phyloP scores from a whole-genome alignment of 2,888 invertebrate genomes.

The Sericinus montela region DNA sequence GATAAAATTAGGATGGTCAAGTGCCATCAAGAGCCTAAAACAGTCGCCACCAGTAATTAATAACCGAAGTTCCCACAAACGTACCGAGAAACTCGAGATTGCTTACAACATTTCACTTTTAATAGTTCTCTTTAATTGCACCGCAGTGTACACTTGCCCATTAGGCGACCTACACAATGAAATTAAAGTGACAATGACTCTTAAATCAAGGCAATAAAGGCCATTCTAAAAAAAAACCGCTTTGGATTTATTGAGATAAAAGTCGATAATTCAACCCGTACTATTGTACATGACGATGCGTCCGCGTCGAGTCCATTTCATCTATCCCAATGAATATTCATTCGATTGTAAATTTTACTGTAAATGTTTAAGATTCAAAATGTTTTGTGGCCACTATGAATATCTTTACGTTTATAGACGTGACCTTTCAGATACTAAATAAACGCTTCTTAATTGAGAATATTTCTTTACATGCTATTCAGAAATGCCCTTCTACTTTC shows the following conservation, averaged over 20 bases:
- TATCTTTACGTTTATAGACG: conserved; percentile 7
- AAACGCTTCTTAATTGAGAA: conserved; percentile 5
- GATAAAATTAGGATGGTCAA: conserved; percentile 37
- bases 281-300: conserved; percentile 16
- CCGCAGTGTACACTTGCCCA: conserved; percentile 24
- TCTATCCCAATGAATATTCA: conserved; percentile 5
- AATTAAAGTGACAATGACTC: conserved; percentile 21
- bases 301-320: conserved; percentile 4
- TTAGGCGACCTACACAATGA: conserved; percentile 21
- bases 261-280: conserved; percentile 17
- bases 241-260: conserved; percentile 17
- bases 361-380: conserved; percentile 5
- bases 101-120: conserved; percentile 34
- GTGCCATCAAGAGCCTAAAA: conserved; percentile 27
- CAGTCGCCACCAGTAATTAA: conserved; percentile 31
- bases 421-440: conserved; percentile 11
- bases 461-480: neutral
- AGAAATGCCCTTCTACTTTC: too few relatives aligned
- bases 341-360: conserved; percentile 7
- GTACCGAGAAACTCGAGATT: conserved; percentile 32
- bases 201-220: conserved; percentile 20
- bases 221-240: conserved; percentile 3
- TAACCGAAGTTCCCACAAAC: conserved; percentile 38
- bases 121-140: conserved; percentile 39
- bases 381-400: neutral